phyloP scores from a whole-genome alignment of 2,113 vertebrate species.

The Hypomesus transpacificus region DNA sequence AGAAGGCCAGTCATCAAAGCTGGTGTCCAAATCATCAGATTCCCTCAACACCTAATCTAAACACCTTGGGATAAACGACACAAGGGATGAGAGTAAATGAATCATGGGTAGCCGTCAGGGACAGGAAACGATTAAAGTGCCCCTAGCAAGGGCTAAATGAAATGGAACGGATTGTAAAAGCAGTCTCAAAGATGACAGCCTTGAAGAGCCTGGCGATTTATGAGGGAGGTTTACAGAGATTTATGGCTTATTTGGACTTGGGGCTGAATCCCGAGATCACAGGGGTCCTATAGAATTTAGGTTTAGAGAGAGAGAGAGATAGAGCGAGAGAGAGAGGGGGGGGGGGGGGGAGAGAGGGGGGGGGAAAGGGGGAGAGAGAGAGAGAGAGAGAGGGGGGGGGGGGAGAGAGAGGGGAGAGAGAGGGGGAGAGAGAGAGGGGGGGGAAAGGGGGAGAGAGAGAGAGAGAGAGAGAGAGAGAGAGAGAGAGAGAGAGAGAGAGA shows the following conservation, averaged over 20 bases:
- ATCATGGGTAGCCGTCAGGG: background rate
- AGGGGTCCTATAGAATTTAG: conserved; percentile 4
- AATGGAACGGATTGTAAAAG: conserved; percentile 30
- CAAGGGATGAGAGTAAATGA: conserved; percentile 25
- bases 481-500: background rate
- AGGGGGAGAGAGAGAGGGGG: background rate
- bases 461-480: conserved; percentile 1
- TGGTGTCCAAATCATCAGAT: conserved; percentile 3
- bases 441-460: background rate
- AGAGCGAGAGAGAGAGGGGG: background rate
- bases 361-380: too few species aligned
- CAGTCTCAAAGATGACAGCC: conserved; percentile 19
- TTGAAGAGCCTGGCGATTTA: conserved; percentile 1
- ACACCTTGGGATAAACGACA: conserved; percentile 1
- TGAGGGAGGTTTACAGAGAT: conserved; percentile 4
- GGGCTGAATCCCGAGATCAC: conserved; percentile 3
- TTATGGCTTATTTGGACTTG: conserved; percentile 8
- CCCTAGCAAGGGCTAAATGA: conserved; percentile 21
- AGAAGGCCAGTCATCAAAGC: background rate
- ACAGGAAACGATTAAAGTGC: conserved; percentile 21
- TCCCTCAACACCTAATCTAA: background rate
- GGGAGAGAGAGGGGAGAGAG: too few species aligned
- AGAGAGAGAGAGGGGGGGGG: background rate
- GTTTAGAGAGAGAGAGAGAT: conserved; percentile 1
- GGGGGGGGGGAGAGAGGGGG: background rate